phyloP scores from a whole-genome alignment of 2,888 invertebrate genomes.

The Cenopis cana region DNA sequence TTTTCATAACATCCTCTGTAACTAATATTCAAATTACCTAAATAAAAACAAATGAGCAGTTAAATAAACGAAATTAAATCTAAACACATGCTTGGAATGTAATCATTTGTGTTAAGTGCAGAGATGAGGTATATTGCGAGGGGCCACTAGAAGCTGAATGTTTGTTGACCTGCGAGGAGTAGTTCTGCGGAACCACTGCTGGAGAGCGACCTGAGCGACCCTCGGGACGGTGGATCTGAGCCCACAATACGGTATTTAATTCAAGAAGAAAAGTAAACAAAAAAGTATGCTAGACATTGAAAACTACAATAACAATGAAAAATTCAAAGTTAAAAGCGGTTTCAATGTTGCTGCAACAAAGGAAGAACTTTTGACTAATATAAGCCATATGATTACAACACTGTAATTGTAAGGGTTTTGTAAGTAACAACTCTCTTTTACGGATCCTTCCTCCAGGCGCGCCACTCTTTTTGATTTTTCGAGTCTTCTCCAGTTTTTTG shows the following conservation, averaged over 20 bases:
- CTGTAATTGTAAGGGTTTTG: too few relatives aligned
- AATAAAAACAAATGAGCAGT: constrained; percentile 4
- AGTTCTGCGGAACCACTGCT: constrained; percentile 85
- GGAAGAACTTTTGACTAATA: too few relatives aligned
- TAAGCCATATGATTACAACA: too few relatives aligned
- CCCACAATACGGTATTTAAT: constrained; percentile 59
- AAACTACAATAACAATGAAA: not conserved
- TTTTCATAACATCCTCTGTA: not conserved
- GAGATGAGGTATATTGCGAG: constrained; percentile 41
- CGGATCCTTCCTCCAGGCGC: too few relatives aligned
- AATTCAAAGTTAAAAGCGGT: not conserved
- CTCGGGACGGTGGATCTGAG: constrained; percentile 83
- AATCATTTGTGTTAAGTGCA: constrained; percentile 58
- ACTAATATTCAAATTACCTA: not conserved
- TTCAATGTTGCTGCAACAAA: not conserved
- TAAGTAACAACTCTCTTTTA: too few relatives aligned
- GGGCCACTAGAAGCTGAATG: constrained; percentile 50
- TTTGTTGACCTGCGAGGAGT: constrained; percentile 87
- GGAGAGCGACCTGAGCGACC: constrained; percentile 87
- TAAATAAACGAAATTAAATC: constrained; percentile 46
- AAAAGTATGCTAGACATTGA: not conserved
- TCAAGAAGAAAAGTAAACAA: not conserved
- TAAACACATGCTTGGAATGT: constrained; percentile 59
- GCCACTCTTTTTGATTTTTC: too few relatives aligned
- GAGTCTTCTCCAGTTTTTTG: too few relatives aligned